Base-by-base conservation (phyloP, 2,888 invertebrate genomes). In the Pterostichus niger region DNA sequence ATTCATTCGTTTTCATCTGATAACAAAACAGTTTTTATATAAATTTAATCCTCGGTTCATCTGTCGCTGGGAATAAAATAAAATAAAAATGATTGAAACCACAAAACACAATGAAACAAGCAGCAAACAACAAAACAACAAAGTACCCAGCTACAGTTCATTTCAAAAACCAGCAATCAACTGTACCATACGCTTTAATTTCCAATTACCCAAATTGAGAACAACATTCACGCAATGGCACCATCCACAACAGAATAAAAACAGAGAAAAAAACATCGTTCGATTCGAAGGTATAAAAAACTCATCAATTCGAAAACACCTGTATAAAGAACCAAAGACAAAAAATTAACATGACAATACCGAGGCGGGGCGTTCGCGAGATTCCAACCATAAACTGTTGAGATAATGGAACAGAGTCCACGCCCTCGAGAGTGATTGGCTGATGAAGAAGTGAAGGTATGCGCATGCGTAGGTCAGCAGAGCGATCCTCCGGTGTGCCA, bases 281-380 rank as follows among this genome's bases (percentile, higher is more conserved):
- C 64, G 64, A 35, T 1, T 40, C 68, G 13, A 81, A 81, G 52
- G 59, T 44, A 85, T 83, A 84, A 84, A 84, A 85, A 84, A 83
- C 84, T 84, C 85, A 84, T 89, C 88, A 89, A 89, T 89, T 87
- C 88, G 86, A 87, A 89, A 90, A 89, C 90, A 90, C 90, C 89
- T 90, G 89, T 89, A 89, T 87, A 89, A 89, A 89, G 87, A 31
- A 88, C 87, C 88, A 89, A 89, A 89, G 89, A 90, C 88, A 89
- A 89, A 90, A 89, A 89, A 90, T 89, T 89, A 89, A 88, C 89
- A 89, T 89, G 86, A 90, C 89, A 90, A 90, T 88, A 85, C 87
- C 85, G 84, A 87, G 90, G 90, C 89, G 90, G 88, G 85, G 85
- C 87, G 87, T 86, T 86, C 11, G 35, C 11, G 87, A 86, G 87